Percentiles rank a stretch among this genome's conserved stretches.
Evolutionary conservation across 2,113 vertebrate genomes (phyloP).

Genomic region (Gallinago undulata): DNA sequence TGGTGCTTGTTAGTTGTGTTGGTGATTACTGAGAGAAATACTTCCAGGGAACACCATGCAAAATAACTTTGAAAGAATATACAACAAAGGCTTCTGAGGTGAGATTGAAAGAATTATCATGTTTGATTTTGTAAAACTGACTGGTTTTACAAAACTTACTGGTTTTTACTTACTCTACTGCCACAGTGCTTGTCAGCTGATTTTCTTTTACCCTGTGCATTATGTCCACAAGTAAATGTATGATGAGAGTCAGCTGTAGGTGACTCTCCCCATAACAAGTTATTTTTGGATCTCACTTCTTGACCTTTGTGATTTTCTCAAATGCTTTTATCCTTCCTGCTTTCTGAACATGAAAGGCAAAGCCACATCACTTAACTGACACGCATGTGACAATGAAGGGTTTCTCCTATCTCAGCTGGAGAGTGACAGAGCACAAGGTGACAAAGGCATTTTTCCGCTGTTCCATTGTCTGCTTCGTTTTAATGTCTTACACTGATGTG

Average conservation of each 20-base stretch:
- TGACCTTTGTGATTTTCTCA: neutral
- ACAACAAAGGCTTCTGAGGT: neutral
- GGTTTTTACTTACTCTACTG: neutral
- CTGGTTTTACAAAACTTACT: neutral
- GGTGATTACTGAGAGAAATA: neutral
- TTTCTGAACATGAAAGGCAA: neutral
- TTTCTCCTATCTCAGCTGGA: neutral
- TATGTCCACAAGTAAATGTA: neutral
- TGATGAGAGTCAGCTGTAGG: neutral
- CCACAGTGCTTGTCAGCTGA: neutral
- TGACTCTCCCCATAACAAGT: neutral
- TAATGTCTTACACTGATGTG: neutral
- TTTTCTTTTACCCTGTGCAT: neutral
- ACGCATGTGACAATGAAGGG: neutral
- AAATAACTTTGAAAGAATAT: neutral
- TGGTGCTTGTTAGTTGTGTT: neutral
- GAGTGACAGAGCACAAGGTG: neutral
- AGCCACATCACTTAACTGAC: fast-evolving
- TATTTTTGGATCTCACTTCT: neutral
- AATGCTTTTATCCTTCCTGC: neutral
- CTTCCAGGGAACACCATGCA: neutral
- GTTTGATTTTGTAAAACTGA: neutral
- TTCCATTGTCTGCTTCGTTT: neutral
- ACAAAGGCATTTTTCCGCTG: neutral
- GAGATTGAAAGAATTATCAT: neutral